Evolutionary conservation across 2,797 vertebrate genomes (phyloP).

Genomic region (Salmo trutta): DNA sequence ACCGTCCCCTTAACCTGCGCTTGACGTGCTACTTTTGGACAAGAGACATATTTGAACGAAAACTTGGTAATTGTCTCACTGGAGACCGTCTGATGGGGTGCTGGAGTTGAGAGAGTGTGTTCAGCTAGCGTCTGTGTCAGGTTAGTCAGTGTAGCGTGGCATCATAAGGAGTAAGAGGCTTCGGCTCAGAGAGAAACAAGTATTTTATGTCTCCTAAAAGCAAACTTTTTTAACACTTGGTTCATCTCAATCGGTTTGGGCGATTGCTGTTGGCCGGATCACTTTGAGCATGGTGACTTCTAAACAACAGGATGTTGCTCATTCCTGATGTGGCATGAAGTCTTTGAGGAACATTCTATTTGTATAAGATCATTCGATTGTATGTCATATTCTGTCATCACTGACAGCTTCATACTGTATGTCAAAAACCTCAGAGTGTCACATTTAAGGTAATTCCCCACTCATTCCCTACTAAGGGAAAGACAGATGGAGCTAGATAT

Average conservation of each 20-base stretch:
- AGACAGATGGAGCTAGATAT: not conserved
- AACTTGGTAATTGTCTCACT: conserved; percentile 66
- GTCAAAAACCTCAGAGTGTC: too few relatives aligned
- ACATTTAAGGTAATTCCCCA: too few relatives aligned
- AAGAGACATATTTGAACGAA: conserved; percentile 68
- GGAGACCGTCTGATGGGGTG: conserved; percentile 56
- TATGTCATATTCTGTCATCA: not conserved
- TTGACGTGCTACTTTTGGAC: conserved; percentile 61
- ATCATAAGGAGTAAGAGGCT: conserved; percentile 27
- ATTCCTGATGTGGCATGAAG: not conserved
- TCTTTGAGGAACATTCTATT: not conserved
- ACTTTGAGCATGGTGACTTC: not conserved
- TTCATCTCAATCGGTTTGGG: not conserved
- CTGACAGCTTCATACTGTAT: too few relatives aligned
- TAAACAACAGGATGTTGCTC: not conserved
- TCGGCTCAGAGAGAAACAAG: conserved; percentile 4
- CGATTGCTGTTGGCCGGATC: not conserved
- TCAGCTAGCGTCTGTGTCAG: conserved; percentile 68
- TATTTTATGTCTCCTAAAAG: not conserved
- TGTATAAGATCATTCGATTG: not conserved
- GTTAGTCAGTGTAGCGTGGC: conserved; percentile 44
- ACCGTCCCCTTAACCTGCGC: conserved; percentile 27
- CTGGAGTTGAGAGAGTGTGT: conserved; percentile 56
- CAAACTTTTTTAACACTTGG: conserved; percentile 8
- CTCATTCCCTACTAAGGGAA: not conserved